Evolutionary conservation across 2,113 vertebrate species (phyloP).

Genomic region (Chelonoidis abingdonii): DNA sequence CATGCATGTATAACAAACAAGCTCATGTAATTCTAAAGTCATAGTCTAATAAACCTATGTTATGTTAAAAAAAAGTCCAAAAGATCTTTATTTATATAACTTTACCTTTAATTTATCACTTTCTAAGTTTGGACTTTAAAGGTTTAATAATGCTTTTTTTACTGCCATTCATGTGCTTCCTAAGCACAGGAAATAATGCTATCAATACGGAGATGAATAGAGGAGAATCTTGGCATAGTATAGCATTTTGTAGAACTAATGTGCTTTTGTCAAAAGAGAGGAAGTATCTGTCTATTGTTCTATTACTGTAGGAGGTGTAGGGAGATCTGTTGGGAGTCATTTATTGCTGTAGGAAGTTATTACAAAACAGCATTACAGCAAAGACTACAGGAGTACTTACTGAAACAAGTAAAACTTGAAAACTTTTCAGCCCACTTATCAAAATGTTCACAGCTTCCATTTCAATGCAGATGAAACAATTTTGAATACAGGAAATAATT

Average conservation of each 20-base stretch:
- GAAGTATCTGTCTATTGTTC: not conserved
- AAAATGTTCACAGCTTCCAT: constrained; percentile 8
- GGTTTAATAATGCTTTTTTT: not conserved
- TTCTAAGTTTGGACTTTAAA: not conserved
- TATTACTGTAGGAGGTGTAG: not conserved
- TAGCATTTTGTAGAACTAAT: not conserved
- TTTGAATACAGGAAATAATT: not conserved
- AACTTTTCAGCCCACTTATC: not conserved
- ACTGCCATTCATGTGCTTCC: not conserved
- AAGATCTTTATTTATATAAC: not conserved
- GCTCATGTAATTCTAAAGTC: not conserved
- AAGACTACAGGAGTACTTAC: not conserved
- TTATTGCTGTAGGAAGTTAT: constrained; percentile 15
- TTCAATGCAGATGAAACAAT: not conserved
- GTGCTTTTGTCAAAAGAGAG: not conserved
- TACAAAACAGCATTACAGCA: not conserved
- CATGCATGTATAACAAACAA: fast-evolving
- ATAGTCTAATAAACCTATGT: not conserved
- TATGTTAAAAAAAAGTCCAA: not conserved
- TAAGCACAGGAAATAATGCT: not conserved
- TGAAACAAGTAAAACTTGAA: not conserved
- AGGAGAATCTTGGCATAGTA: not conserved
- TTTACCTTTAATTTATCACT: not conserved
- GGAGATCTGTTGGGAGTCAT: not conserved
- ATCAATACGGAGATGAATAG: not conserved